A percentile compares a stretch with the other conserved stretches of the same genome.
Evolutionary conservation across 2,113 vertebrate genomes (phyloP).

Genomic region (Notothenia coriiceps): DNA sequence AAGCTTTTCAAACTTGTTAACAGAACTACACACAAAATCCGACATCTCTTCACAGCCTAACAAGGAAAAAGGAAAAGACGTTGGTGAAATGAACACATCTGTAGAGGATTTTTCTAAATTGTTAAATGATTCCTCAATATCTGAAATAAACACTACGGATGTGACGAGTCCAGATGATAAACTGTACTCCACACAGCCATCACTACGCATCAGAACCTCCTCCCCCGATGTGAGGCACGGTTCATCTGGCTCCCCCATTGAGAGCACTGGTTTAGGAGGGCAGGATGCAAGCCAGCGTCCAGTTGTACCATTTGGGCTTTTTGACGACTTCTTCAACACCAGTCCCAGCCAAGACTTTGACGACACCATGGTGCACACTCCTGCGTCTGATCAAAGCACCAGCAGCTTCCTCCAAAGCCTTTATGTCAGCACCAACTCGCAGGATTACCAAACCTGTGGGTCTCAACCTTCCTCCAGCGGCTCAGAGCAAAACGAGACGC

Average conservation of each 20-base stretch:
- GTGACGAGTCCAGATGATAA: slow-evolving; percentile 15
- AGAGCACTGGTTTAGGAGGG: neutral
- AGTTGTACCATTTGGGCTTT: slow-evolving; percentile 65
- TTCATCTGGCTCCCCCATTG: neutral
- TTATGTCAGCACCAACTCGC: slow-evolving; percentile 44
- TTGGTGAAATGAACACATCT: neutral
- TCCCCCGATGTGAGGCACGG: slow-evolving; percentile 46
- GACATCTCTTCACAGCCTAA: neutral
- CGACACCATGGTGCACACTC: neutral
- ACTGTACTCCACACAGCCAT: slow-evolving; percentile 26
- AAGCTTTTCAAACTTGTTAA: neutral
- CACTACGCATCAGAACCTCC: slow-evolving; percentile 52
- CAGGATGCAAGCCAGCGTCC: slow-evolving; percentile 29
- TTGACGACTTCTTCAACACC: slow-evolving; percentile 11
- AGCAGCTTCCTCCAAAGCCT: slow-evolving; percentile 64
- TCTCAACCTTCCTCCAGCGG: slow-evolving; percentile 55
- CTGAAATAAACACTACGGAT: neutral
- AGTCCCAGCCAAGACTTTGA: slow-evolving; percentile 8
- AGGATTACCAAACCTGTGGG: slow-evolving; percentile 79
- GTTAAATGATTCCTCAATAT: neutral
- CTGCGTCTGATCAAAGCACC: slow-evolving; percentile 23
- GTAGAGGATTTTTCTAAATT: neutral
- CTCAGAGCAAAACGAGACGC: slow-evolving; percentile 14
- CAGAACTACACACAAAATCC: slow-evolving; percentile 6
- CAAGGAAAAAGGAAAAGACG: neutral